Conservation (phyloP, 2,113 vertebrate genomes). For the Theropithecus gelada region DNA sequence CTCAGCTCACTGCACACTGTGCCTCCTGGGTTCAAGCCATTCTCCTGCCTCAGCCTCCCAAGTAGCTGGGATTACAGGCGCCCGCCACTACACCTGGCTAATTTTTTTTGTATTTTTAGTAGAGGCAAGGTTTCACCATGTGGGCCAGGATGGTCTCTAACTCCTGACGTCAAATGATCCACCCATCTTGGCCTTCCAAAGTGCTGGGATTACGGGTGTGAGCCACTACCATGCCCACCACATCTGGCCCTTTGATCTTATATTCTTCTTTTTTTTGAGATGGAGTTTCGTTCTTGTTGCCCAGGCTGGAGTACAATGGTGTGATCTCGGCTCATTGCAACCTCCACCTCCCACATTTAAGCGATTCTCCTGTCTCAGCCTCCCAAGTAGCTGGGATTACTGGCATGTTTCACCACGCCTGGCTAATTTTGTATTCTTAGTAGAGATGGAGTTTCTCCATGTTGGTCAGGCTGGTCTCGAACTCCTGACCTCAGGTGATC, state of each 20-base stretch:
- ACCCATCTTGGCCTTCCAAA: neutral
- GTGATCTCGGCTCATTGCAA: neutral
- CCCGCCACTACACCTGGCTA: neutral
- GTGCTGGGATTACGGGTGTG: neutral
- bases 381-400: neutral
- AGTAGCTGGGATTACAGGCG: neutral
- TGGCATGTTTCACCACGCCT: neutral
- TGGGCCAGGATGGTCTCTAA: neutral
- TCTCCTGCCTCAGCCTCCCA: neutral
- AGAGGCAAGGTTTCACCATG: neutral
- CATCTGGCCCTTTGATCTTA: too few relatives aligned
- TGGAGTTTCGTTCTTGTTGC: neutral
- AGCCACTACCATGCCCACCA: neutral
- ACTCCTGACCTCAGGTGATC: neutral
- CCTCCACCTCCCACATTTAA: neutral
- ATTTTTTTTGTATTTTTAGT: neutral
- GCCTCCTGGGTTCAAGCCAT: neutral
- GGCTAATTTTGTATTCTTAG: neutral
- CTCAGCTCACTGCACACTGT: neutral
- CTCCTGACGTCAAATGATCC: neutral
- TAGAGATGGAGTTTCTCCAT: neutral
- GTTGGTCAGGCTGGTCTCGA: neutral
- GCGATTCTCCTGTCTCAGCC: neutral
- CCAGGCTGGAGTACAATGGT: neutral
- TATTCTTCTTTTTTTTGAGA: neutral